Percentiles rank a stretch among this genome's conserved stretches.
These are phyloP conservation scores for Chelonia mydas DNA, from an alignment of 2,797 vertebrate species.

Conservation along the genomic window DNA sequence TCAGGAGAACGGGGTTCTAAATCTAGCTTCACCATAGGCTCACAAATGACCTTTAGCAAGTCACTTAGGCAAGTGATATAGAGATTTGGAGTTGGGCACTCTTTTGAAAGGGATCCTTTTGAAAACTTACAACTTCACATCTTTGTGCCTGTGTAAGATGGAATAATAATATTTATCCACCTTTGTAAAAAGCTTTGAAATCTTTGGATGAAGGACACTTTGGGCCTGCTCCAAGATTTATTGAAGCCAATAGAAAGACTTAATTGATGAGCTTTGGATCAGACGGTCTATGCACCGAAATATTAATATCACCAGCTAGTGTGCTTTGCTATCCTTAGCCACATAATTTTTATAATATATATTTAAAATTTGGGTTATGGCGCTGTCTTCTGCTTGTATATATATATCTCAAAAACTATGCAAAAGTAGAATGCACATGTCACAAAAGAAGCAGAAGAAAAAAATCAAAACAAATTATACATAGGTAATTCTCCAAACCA, in stretches of 20 bases:
- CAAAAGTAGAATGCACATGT: background rate
- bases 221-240: background rate
- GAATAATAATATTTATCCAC: background rate
- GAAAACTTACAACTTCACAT: background rate
- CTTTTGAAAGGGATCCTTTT: background rate
- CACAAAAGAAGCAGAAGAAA: background rate
- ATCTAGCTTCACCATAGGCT: background rate
- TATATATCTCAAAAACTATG: slow-evolving; percentile 7
- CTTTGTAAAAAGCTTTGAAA: background rate
- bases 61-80: background rate
- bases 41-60: accelerated
- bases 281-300: background rate
- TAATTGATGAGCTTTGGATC: background rate
- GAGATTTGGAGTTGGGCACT: background rate
- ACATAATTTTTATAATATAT: background rate
- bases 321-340: background rate
- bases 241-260: background rate
- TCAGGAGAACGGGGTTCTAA: background rate
- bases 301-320: background rate
- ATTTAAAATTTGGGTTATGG: background rate
- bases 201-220: background rate
- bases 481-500: background rate
- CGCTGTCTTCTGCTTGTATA: background rate
- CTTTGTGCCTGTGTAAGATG: background rate
- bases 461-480: background rate